Conservation (phyloP, 2,113 vertebrate species). For the Equus przewalskii region DNA sequence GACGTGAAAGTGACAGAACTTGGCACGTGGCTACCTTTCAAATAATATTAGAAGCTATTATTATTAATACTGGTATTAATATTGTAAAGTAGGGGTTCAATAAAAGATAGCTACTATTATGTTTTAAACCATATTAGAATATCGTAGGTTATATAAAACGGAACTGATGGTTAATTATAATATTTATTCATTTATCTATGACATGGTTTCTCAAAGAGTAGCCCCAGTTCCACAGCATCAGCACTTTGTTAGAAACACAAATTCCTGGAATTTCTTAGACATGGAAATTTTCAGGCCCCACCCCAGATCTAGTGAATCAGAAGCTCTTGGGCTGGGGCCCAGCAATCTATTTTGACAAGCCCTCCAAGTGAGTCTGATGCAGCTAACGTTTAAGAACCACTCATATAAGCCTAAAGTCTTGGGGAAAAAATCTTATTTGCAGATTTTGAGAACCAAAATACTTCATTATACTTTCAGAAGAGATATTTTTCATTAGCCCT, state of each 20-base stretch:
- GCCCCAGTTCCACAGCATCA: neutral
- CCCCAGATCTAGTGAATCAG: neutral
- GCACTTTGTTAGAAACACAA: neutral
- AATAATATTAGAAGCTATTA: neutral
- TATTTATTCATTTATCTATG: neutral
- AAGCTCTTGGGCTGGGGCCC: neutral
- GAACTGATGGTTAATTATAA: neutral
- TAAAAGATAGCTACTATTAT: neutral
- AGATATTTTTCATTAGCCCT: neutral
- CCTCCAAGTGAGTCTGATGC: neutral
- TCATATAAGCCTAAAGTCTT: neutral
- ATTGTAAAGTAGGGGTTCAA: neutral
- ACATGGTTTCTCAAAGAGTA: neutral
- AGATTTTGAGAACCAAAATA: slow-evolving; percentile 14
- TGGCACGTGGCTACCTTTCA: neutral
- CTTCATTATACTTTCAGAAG: neutral
- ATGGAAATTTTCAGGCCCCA: neutral
- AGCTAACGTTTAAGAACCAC: neutral
- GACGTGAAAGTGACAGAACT: neutral
- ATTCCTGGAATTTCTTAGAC: neutral
- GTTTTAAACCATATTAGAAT: slow-evolving; percentile 16
- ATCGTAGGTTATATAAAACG: neutral
- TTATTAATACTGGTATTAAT: neutral
- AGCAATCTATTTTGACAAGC: neutral
- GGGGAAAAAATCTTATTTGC: neutral